A percentile compares a stretch with the other conserved stretches of the same genome.
phyloP scores from a whole-genome alignment of 2,888 invertebrate genomes.

The Acanthococcus lagerstroemiae region DNA sequence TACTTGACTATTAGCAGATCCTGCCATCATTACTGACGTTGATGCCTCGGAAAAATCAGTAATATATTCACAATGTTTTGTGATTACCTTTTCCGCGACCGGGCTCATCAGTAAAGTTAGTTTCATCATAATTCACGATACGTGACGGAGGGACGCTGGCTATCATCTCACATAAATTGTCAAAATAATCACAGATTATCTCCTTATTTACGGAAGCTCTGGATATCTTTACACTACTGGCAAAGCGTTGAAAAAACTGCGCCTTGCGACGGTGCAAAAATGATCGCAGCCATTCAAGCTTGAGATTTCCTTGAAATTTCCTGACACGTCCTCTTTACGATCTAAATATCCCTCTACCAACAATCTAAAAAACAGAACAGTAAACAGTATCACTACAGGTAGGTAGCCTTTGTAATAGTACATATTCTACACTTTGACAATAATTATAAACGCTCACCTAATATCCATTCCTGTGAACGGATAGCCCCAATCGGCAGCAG shows the following conservation, averaged over 20 bases:
- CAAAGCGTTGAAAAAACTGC: constrained; percentile 31
- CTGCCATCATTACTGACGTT: constrained; percentile 40
- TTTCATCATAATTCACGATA: constrained; percentile 40
- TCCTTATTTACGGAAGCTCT: constrained; percentile 34
- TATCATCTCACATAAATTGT: constrained; percentile 32
- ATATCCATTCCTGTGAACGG: not conserved
- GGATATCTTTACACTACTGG: constrained; percentile 36
- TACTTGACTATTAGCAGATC: constrained; percentile 38
- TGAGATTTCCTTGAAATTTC: not conserved
- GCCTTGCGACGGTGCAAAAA: constrained; percentile 33
- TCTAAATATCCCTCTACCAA: not conserved
- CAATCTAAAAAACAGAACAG: not conserved
- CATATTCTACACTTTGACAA: not conserved
- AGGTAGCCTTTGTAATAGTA: not conserved
- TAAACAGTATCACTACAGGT: not conserved
- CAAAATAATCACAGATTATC: constrained; percentile 34
- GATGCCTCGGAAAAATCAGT: constrained; percentile 38
- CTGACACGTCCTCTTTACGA: not conserved
- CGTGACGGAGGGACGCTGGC: constrained; percentile 35
- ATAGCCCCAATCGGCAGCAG: not conserved
- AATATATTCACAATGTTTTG: constrained; percentile 39
- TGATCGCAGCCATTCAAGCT: constrained; percentile 35
- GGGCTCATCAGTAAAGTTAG: constrained; percentile 39
- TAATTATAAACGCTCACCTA: not conserved
- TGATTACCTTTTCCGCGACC: constrained; percentile 37